Evolutionary conservation across 2,797 vertebrate genomes (phyloP).

Genomic region (Decapterus maruadsi): DNA sequence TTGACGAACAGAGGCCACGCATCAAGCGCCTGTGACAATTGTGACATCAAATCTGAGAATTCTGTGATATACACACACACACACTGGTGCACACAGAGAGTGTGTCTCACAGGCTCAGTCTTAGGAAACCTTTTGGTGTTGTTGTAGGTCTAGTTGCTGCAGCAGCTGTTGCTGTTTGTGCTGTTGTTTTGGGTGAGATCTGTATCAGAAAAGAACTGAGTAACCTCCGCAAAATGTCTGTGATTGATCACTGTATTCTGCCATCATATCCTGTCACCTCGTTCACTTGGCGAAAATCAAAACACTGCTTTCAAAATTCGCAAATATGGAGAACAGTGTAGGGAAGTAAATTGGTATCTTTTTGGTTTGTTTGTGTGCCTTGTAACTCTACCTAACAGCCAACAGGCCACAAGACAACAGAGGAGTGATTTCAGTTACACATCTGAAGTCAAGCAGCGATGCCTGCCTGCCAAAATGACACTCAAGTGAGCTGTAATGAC

Average conservation of each 20-base stretch:
- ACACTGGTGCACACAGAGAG: slow-evolving; percentile 33
- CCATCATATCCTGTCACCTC: slow-evolving; percentile 64
- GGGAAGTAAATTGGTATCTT: slow-evolving; percentile 84
- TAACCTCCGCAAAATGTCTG: slow-evolving; percentile 73
- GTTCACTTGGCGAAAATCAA: slow-evolving; percentile 67
- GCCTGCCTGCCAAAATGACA: slow-evolving; percentile 86
- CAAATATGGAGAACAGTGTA: slow-evolving; percentile 76
- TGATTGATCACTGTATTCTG: slow-evolving; percentile 80
- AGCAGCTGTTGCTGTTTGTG: slow-evolving; percentile 69
- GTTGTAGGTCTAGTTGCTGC: slow-evolving; percentile 55
- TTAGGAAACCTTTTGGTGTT: slow-evolving; percentile 55
- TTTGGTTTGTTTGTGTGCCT: slow-evolving; percentile 83
- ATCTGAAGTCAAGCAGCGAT: slow-evolving; percentile 82
- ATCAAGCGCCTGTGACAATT: slow-evolving; percentile 75
- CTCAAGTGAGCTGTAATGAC: slow-evolving; percentile 86
- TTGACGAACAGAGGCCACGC: slow-evolving; percentile 66
- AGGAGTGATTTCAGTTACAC: slow-evolving; percentile 81
- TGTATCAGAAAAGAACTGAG: slow-evolving; percentile 61
- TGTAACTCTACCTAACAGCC: slow-evolving; percentile 85
- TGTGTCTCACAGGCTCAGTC: slow-evolving; percentile 54
- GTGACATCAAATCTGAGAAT: slow-evolving; percentile 70
- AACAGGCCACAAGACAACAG: slow-evolving; percentile 84
- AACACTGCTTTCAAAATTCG: slow-evolving; percentile 81
- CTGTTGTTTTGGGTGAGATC: slow-evolving; percentile 67
- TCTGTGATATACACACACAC: slow-evolving; percentile 35